Evolutionary conservation across 2,888 invertebrate species (phyloP), one percentile per base, ranked within the genome.

Genomic region (Caenorhabditis drosophilae): DNA sequence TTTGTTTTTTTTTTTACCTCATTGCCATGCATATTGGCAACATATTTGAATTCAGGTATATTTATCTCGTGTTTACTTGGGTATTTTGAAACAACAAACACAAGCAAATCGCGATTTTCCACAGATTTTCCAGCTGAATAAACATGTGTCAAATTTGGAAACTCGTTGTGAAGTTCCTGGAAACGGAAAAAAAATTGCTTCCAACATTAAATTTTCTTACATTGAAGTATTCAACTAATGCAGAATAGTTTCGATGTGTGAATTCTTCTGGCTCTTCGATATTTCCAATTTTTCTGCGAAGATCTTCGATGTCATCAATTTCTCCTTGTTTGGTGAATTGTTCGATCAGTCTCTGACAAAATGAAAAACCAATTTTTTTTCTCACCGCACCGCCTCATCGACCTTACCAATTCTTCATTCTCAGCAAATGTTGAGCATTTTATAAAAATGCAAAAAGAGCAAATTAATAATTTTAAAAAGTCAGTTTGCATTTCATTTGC

Each of bases 21-120:
- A 82, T 95, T 94, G 2, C 95, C 95, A 83, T 95, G 94, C 93
- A 95, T 95, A 82, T 95, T 95, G 6, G 91, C 94, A 59, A 95
- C 90, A 86, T 91, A 91, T 84, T 95, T 95, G 77, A 94, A 91
- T 87, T 93, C 91, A 0, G 94, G 94, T 72, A 90, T 89, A 26
- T 89, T 86, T 88, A 90, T 89, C 73, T 90, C 88, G 86, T 94
- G 93, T 35, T 85, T 84, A 1, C 90, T 90, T 0, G 94, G 92
- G 53, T 90, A 88, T 73, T 88, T 89, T 0, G 92, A 90, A 20
- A 98, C 88, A 84, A 93, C 92, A 78, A 98, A 84, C 0, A 95
- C 95, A 86, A 90, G 92, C 26, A 98, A 86, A 51, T 94, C 90
- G 67, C 92, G 87, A 0, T 89, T 89, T 83, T 92, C 86, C 7